Percentiles rank a stretch among this genome's conserved stretches.
Conservation (phyloP, 2,797 vertebrate genomes). For the Eulemur rubriventer region DNA sequence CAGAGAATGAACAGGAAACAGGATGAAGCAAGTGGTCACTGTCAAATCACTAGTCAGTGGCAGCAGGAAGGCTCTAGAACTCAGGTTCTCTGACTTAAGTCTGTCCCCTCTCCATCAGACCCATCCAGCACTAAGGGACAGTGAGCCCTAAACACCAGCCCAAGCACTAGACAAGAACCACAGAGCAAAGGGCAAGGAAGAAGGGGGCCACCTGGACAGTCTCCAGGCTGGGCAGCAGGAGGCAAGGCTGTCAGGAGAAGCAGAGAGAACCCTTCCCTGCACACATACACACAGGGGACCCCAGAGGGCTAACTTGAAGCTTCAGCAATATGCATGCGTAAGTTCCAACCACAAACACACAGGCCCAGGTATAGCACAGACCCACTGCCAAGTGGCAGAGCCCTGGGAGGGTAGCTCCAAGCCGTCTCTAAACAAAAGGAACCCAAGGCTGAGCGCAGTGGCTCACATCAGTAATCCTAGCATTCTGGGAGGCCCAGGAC, state of each 20-base stretch:
- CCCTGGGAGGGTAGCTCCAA: background rate
- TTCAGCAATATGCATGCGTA: no score
- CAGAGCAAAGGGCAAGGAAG: background rate
- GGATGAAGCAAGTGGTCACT: background rate
- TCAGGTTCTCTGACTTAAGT: background rate
- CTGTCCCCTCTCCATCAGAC: background rate
- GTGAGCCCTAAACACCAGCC: background rate
- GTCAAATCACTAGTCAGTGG: background rate
- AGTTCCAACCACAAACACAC: background rate
- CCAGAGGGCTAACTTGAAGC: background rate
- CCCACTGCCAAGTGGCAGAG: background rate
- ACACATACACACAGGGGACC: background rate
- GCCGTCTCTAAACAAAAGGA: background rate
- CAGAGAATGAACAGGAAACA: background rate
- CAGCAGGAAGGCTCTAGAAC: background rate
- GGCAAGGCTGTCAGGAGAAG: background rate
- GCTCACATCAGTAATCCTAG: no score
- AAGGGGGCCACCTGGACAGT: background rate
- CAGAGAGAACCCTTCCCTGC: background rate
- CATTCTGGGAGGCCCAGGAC: no score
- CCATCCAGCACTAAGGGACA: background rate
- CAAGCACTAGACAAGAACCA: background rate
- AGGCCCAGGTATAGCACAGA: background rate
- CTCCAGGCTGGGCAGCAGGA: background rate
- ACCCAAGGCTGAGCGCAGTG: background rate